Conservation (phyloP, 2,113 vertebrate genomes). For the Fulica atra region DNA sequence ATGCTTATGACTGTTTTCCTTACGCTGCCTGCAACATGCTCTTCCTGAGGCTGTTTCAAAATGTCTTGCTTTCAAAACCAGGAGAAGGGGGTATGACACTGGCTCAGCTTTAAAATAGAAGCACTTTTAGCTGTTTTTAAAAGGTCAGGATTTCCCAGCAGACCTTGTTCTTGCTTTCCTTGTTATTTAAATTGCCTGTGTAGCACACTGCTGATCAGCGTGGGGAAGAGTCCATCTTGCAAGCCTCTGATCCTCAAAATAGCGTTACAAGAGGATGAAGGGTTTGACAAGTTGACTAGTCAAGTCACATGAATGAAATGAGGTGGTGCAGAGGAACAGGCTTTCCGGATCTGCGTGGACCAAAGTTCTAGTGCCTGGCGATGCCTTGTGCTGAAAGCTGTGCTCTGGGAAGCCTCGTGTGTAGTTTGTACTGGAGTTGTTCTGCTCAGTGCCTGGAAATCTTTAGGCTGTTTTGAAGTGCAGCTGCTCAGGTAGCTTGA, state of each 20-base stretch:
- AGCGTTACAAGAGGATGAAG: background rate
- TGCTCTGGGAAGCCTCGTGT: background rate
- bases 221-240: background rate
- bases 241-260: background rate
- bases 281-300: background rate
- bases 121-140: background rate
- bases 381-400: accelerated
- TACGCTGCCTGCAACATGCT: background rate
- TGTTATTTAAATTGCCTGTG: background rate
- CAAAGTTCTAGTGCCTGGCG: background rate
- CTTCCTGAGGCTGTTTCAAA: background rate
- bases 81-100: background rate
- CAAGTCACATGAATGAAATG: background rate
- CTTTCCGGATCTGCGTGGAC: background rate
- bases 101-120: background rate
- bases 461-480: background rate
- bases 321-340: background rate
- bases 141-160: background rate
- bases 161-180: background rate
- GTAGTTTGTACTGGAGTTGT: background rate
- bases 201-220: accelerated
- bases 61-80: background rate
- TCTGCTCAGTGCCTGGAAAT: background rate
- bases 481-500: background rate
- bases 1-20: background rate